Percentiles rank a stretch among this genome's conserved stretches.
These are phyloP conservation scores for Machimus rusticus DNA, from an alignment of 2,888 invertebrate genomes.

Conservation along the genomic window DNA sequence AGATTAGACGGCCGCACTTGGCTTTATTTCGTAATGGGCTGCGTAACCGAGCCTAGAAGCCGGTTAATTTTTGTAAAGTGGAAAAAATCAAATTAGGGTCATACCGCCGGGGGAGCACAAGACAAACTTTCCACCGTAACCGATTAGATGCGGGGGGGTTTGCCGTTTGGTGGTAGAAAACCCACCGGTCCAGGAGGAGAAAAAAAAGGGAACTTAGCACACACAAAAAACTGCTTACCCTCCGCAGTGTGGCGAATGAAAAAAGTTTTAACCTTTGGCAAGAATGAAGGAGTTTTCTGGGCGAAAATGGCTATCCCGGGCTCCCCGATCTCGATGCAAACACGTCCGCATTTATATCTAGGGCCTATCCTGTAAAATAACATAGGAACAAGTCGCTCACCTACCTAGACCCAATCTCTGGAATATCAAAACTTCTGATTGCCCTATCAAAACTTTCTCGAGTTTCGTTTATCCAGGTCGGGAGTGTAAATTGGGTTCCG, in stretches of 20 bases:
- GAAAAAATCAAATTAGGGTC: slow-evolving; percentile 30
- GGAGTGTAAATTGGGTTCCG: slow-evolving; percentile 25
- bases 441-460: slow-evolving; percentile 29
- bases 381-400: not conserved
- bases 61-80: slow-evolving; percentile 13
- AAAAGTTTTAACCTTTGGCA: slow-evolving; percentile 11
- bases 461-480: slow-evolving; percentile 12
- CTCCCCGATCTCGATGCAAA: not conserved
- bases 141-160: not conserved
- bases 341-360: not conserved
- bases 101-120: not conserved
- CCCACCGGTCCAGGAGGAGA: not conserved
- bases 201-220: not conserved
- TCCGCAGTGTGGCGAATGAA: not conserved
- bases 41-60: not conserved
- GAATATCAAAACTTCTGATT: slow-evolving; percentile 32
- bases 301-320: not conserved
- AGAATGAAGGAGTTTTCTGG: not conserved
- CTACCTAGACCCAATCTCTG: not conserved
- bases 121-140: slow-evolving; percentile 3
- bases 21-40: slow-evolving; percentile 1
- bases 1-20: not conserved
- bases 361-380: not conserved
- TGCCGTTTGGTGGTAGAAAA: not conserved
- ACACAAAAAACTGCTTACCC: not conserved